phyloP scores from a whole-genome alignment of 2,797 vertebrate genomes.

The Novumbra hubbsi region DNA sequence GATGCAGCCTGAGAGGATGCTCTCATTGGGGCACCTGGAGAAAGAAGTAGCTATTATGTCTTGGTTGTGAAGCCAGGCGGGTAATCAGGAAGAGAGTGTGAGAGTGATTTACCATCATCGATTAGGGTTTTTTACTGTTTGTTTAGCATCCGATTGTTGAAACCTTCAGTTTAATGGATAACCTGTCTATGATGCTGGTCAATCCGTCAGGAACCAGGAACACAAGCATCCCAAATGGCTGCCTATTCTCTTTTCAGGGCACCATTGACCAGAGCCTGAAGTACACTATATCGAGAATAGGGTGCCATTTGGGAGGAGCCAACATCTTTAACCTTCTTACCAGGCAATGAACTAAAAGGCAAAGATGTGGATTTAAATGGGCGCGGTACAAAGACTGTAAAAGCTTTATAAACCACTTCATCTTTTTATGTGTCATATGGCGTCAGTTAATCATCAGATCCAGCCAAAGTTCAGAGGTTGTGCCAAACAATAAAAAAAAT shows the following conservation, averaged over 20 bases:
- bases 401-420: constrained; percentile 15
- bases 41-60: constrained; percentile 1
- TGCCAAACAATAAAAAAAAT: neutral
- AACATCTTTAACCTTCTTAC: constrained; percentile 1
- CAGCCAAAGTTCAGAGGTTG: constrained; percentile 6
- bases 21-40: too few species aligned
- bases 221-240: too few species aligned
- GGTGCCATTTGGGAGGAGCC: too few species aligned
- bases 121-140: constrained; percentile 8
- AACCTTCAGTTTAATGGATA: constrained; percentile 62
- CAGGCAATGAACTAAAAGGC: constrained; percentile 8
- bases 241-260: too few species aligned
- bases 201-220: neutral
- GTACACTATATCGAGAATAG: too few species aligned
- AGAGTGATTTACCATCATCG: neutral
- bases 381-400: neutral
- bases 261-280: too few species aligned
- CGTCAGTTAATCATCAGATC: neutral
- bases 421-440: constrained; percentile 21
- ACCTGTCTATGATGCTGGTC: constrained; percentile 27
- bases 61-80: neutral
- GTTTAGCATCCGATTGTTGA: constrained; percentile 13
- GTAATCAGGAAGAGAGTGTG: constrained; percentile 18
- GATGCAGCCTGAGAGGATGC: too few species aligned
- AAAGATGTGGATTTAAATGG: constrained; percentile 27